Evolutionary conservation across 2,113 vertebrate species (phyloP).

Genomic region (Daphoenositta chrysoptera): DNA sequence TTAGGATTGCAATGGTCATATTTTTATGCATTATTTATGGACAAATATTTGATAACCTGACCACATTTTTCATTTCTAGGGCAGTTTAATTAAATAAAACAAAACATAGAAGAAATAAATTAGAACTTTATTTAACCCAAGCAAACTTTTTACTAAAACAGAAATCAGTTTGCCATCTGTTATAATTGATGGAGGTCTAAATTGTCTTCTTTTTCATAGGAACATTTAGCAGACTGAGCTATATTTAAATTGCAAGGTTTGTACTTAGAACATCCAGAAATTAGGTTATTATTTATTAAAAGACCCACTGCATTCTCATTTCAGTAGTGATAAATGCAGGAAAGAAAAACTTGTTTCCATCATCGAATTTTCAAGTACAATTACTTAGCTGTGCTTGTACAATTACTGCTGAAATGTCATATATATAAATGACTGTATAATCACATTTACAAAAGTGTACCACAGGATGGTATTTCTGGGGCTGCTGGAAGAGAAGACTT

Average conservation of each 20-base stretch:
- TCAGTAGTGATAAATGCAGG: neutral
- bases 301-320: neutral
- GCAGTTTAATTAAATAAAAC: neutral
- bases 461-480: neutral
- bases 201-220: neutral
- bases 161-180: neutral
- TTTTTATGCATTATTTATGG: neutral
- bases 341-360: slow-evolving; percentile 9
- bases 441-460: neutral
- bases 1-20: neutral
- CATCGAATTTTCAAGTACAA: slow-evolving; percentile 4
- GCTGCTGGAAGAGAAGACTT: neutral
- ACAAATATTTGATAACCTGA: neutral
- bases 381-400: neutral
- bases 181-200: neutral
- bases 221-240: neutral
- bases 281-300: slow-evolving; percentile 33
- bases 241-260: neutral
- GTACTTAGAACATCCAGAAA: slow-evolving; percentile 13
- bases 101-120: neutral
- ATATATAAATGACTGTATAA: neutral
- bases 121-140: neutral
- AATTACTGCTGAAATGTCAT: slow-evolving; percentile 4
- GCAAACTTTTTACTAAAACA: neutral
- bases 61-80: neutral